Conservation (phyloP, 1,140 invertebrate species). For the Pinna nobilis region DNA sequence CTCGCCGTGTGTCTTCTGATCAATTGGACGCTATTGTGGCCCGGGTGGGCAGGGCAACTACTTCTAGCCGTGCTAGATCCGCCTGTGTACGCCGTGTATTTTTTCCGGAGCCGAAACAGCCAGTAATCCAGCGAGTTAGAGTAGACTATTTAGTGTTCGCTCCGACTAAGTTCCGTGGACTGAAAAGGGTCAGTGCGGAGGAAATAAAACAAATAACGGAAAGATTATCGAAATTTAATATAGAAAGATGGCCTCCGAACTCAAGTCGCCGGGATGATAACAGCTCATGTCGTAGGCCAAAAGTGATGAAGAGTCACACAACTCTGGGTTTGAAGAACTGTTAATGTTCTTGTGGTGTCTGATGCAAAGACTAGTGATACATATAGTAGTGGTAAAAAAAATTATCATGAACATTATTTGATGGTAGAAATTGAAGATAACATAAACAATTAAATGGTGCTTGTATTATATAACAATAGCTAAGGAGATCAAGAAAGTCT, state of each 20-base stretch:
- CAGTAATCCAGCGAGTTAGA: neutral
- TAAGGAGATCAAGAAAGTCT: no score
- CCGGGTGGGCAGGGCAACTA: conserved; percentile 4
- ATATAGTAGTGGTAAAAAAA: no score
- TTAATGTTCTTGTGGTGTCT: no score
- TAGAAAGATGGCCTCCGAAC: conserved; percentile 20
- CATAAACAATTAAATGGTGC: no score
- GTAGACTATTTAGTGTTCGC: conserved; percentile 16
- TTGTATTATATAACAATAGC: no score
- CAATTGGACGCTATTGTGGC: conserved; percentile 8
- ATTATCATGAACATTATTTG: no score
- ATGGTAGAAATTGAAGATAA: no score
- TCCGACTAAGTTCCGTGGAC: conserved; percentile 5
- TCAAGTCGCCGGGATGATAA: no score
- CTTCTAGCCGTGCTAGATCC: conserved; percentile 12
- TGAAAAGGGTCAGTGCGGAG: neutral
- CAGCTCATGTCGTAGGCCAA: no score
- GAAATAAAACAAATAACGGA: conserved; percentile 16
- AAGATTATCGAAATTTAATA: conserved; percentile 1
- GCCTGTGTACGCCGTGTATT: conserved; percentile 3
- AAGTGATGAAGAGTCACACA: no score
- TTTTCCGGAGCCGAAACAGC: neutral
- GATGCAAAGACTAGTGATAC: no score
- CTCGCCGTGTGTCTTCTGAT: conserved; percentile 14
- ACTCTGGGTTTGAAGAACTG: no score